Conservation (phyloP, 2,888 invertebrate species). For the Capitulum mitella region DNA sequence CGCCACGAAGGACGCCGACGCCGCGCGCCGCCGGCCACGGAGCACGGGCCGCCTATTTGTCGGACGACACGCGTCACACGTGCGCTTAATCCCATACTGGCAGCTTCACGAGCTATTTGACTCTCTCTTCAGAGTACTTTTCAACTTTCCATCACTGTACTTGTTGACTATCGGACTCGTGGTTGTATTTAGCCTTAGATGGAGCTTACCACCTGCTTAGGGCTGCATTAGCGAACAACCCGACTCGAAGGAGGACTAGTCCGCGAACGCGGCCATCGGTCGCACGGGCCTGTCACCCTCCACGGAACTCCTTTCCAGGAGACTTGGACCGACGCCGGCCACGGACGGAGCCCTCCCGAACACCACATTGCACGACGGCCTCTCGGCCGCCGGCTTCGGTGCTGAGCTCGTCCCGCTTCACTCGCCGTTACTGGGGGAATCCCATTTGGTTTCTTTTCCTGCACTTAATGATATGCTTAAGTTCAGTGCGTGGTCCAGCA, state of each 20-base stretch:
- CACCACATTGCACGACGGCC: no score
- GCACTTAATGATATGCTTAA: no score
- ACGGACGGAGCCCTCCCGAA: no score
- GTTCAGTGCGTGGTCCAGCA: no score
- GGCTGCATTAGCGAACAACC: constrained; percentile 57
- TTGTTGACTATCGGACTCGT: constrained; percentile 58
- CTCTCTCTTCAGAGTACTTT: constrained; percentile 61
- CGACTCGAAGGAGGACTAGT: constrained; percentile 48
- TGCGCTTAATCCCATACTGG: constrained; percentile 37
- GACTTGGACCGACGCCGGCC: no score
- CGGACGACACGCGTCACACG: background rate
- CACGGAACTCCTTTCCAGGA: no score
- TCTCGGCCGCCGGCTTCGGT: no score
- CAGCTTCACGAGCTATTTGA: constrained; percentile 54
- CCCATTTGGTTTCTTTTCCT: constrained; percentile 22
- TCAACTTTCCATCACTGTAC: constrained; percentile 63
- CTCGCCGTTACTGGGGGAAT: constrained; percentile 17
- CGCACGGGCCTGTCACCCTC: background rate
- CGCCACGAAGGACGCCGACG: no score
- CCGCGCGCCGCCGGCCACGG: no score
- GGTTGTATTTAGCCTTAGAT: constrained; percentile 54
- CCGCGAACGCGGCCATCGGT: constrained; percentile 39
- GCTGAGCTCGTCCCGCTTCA: no score
- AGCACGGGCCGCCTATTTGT: no score
- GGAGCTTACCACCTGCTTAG: constrained; percentile 56